Conservation (phyloP, 2,888 invertebrate genomes). For the Drosophila leonis region DNA sequence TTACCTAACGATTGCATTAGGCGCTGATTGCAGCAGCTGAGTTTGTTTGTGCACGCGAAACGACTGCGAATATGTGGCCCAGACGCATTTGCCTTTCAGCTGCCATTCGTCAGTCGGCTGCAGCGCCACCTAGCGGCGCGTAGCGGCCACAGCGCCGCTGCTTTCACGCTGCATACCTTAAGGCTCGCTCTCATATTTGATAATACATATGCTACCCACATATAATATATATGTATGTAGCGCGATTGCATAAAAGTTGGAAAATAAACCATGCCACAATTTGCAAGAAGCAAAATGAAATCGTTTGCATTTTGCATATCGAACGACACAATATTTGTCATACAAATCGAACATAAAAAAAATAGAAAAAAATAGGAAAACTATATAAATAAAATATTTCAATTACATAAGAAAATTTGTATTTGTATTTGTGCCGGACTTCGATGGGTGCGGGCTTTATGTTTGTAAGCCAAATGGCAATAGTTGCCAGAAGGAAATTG, state of each 20-base stretch:
- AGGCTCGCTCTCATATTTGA: constrained; percentile 19
- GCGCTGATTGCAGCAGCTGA: constrained; percentile 69
- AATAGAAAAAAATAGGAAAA: neutral
- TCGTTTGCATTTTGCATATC: neutral
- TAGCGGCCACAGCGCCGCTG: neutral
- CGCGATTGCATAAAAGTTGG: neutral
- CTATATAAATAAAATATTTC: constrained; percentile 49
- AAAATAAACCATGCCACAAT: constrained; percentile 1
- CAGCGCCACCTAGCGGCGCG: constrained; percentile 55
- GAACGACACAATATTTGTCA: constrained; percentile 8
- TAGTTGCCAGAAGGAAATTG: constrained; percentile 64
- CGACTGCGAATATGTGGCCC: neutral
- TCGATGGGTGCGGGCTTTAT: neutral
- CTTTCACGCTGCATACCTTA: constrained; percentile 42
- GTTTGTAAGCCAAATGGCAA: constrained; percentile 47
- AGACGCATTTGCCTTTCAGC: neutral
- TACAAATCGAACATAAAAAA: constrained; percentile 20
- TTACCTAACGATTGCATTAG: constrained; percentile 80
- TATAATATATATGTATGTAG: too few species aligned
- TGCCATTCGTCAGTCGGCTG: neutral
- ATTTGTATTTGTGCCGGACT: constrained; percentile 6
- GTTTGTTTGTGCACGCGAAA: neutral
- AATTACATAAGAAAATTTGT: constrained; percentile 46
- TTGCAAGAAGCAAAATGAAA: neutral
- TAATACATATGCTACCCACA: too few species aligned